Conservation (phyloP, 2,888 invertebrate genomes). For the Pyrrhosoma nymphula region DNA sequence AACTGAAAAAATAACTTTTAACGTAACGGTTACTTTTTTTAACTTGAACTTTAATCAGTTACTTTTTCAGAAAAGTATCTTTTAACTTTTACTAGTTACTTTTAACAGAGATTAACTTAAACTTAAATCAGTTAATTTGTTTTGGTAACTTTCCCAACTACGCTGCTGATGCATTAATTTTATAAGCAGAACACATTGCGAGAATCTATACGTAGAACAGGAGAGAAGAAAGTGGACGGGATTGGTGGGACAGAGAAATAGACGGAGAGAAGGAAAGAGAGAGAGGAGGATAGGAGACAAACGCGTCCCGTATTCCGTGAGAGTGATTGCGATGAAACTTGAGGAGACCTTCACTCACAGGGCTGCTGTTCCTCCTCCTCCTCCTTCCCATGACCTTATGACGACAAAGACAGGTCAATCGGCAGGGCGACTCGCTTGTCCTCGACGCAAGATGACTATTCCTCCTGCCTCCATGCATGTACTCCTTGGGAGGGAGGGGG, state of each 20-base stretch:
- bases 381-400: constrained; percentile 53
- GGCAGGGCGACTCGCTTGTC: background rate
- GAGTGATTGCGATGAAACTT: constrained; percentile 45
- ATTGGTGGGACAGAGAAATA: background rate
- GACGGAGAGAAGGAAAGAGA: background rate
- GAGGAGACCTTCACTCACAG: constrained; percentile 13
- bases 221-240: too few relatives aligned
- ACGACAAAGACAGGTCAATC: constrained; percentile 55
- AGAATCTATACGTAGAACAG: too few relatives aligned
- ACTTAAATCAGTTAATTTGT: too few relatives aligned
- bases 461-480: background rate
- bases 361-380: background rate
- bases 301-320: constrained; percentile 40
- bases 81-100: too few relatives aligned
- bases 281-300: background rate
- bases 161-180: too few relatives aligned
- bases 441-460: background rate
- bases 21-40: too few relatives aligned
- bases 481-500: background rate
- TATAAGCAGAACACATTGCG: too few relatives aligned
- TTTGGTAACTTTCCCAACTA: too few relatives aligned
- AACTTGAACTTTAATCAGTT: too few relatives aligned
- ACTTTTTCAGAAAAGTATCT: too few relatives aligned
- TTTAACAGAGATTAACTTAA: too few relatives aligned
- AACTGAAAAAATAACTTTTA: too few relatives aligned